Percentiles rank a stretch among this genome's conserved stretches.
These are phyloP conservation scores for Campoletis raptor DNA, from an alignment of 2,888 invertebrate genomes.

Conservation along the genomic window DNA sequence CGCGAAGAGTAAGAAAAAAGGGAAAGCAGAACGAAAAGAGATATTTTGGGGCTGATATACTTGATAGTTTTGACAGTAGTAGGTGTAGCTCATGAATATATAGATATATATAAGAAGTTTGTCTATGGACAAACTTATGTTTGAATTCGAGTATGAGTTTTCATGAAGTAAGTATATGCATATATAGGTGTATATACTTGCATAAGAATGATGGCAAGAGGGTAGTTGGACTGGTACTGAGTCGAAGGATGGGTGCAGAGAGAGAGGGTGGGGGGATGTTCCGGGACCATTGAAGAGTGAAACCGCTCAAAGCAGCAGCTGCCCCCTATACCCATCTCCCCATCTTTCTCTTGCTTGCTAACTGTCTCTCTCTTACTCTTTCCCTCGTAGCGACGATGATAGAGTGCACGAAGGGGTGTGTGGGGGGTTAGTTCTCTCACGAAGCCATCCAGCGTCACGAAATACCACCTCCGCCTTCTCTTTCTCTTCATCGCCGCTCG, in stretches of 20 bases:
- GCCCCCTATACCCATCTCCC: slow-evolving; percentile 76
- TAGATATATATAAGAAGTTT: background rate
- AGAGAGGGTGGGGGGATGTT: slow-evolving; percentile 75
- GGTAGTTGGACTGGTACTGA: slow-evolving; percentile 71
- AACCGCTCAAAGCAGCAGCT: slow-evolving; percentile 85
- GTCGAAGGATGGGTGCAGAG: slow-evolving; percentile 73
- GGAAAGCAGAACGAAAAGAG: slow-evolving; percentile 39
- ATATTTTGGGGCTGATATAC: slow-evolving; percentile 47
- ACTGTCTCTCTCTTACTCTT: slow-evolving; percentile 65
- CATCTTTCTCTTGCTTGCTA: slow-evolving; percentile 48
- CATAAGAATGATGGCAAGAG: slow-evolving; percentile 54
- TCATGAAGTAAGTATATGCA: slow-evolving; percentile 26
- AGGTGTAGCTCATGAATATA: slow-evolving; percentile 19
- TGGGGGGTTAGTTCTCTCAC: slow-evolving; percentile 57
- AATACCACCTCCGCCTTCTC: slow-evolving; percentile 57
- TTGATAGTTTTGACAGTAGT: slow-evolving; percentile 49
- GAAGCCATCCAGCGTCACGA: slow-evolving; percentile 60
- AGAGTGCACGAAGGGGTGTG: slow-evolving; percentile 66
- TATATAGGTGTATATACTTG: slow-evolving; percentile 17
- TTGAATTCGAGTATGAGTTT: background rate
- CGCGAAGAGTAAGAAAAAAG: slow-evolving; percentile 54
- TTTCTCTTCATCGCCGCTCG: slow-evolving; percentile 60
- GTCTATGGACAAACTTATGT: background rate
- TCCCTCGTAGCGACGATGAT: slow-evolving; percentile 61
- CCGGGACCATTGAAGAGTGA: slow-evolving; percentile 84